Conservation (phyloP, 2,113 vertebrate species). For the Hypomesus transpacificus region DNA sequence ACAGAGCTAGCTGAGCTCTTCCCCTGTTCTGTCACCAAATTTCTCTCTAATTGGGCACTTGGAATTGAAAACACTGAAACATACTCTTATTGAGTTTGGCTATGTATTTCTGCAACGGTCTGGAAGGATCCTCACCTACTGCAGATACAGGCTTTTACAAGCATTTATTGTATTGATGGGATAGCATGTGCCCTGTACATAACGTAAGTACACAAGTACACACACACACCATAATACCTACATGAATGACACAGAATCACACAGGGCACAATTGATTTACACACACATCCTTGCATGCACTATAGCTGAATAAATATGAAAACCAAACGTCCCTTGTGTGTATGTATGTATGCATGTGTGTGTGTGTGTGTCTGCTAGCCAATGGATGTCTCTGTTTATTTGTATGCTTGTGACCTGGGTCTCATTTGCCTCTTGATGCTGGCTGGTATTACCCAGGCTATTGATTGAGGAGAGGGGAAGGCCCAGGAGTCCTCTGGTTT, state of each 20-base stretch:
- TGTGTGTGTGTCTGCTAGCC: constrained; percentile 11
- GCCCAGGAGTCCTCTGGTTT: constrained; percentile 55
- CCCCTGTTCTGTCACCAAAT: constrained; percentile 65
- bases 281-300: background rate
- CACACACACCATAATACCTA: background rate
- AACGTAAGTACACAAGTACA: background rate
- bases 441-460: constrained; percentile 49
- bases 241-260: background rate
- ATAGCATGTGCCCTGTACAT: background rate
- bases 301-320: background rate
- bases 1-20: constrained; percentile 59
- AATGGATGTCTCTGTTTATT: constrained; percentile 45
- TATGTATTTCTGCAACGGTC: constrained; percentile 38
- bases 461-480: constrained; percentile 54
- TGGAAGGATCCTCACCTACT: constrained; percentile 46
- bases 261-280: background rate
- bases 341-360: constrained; percentile 12
- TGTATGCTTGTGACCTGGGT: constrained; percentile 31
- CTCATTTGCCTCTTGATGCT: constrained; percentile 55
- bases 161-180: constrained; percentile 38
- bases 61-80: constrained; percentile 60
- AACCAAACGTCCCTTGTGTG: constrained; percentile 4
- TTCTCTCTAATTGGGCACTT: constrained; percentile 71
- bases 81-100: constrained; percentile 58
- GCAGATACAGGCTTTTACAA: constrained; percentile 40